Evolutionary conservation across 2,113 vertebrate species (phyloP).

Genomic region (Pseudonaja textilis): DNA sequence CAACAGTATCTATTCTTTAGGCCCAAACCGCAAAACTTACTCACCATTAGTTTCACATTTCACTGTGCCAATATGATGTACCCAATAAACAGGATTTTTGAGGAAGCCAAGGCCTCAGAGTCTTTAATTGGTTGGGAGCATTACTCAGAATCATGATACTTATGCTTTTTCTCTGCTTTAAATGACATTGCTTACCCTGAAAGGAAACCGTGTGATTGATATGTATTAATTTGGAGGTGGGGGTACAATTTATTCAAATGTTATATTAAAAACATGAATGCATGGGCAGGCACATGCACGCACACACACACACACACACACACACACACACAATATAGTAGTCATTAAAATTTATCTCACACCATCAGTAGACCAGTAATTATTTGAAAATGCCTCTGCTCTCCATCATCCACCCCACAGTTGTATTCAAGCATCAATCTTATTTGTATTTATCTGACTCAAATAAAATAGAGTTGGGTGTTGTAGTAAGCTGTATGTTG

Average conservation of each 20-base stretch:
- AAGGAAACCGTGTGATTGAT: not conserved
- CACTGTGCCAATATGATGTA: too few relatives aligned
- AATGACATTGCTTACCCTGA: not conserved
- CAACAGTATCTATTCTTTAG: too few relatives aligned
- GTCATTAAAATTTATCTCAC: not conserved
- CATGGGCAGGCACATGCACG: fast-evolving
- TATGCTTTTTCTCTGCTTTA: not conserved
- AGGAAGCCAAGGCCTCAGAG: too few relatives aligned
- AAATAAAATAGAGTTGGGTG: not conserved
- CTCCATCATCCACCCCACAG: not conserved
- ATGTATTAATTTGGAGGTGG: not conserved
- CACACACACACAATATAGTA: not conserved
- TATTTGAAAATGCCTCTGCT: not conserved
- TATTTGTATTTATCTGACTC: not conserved
- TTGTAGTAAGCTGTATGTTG: not conserved
- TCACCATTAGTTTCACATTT: too few relatives aligned
- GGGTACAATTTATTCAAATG: not conserved
- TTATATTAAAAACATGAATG: not conserved
- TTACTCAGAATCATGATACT: too few relatives aligned
- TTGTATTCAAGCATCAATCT: not conserved
- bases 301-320: fast-evolving
- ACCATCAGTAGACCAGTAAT: not conserved
- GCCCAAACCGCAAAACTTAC: too few relatives aligned
- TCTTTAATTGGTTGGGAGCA: too few relatives aligned
- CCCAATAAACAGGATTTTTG: too few relatives aligned